phyloP scores from a whole-genome alignment of 2,113 vertebrate genomes.

The Trogon surrucura region DNA sequence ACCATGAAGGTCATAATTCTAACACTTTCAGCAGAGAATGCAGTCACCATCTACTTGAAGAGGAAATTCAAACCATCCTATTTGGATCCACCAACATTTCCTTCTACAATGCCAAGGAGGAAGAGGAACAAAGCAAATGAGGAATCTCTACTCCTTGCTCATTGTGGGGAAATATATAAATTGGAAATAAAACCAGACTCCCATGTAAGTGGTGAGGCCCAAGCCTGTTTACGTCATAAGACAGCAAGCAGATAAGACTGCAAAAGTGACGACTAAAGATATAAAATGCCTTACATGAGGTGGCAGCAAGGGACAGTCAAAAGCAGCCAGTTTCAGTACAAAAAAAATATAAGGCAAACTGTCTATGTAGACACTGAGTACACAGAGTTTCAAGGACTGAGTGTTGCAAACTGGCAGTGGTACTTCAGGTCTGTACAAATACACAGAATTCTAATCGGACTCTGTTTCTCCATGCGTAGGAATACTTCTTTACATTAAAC shows the following conservation, averaged over 20 bases:
- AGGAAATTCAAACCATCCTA: neutral
- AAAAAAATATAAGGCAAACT: neutral
- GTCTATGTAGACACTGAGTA: neutral
- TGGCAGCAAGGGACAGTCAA: neutral
- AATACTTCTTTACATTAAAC: constrained; percentile 6
- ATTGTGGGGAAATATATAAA: neutral
- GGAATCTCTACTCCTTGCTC: neutral
- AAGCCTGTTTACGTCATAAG: neutral
- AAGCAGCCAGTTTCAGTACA: neutral
- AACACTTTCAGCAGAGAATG: neutral
- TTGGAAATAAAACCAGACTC: neutral
- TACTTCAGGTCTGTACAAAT: neutral
- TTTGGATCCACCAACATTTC: neutral
- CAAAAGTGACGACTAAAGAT: neutral
- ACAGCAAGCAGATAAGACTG: neutral
- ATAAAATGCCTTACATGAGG: neutral
- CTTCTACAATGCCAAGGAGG: neutral
- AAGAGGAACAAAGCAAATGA: neutral
- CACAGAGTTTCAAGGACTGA: neutral
- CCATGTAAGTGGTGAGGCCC: neutral
- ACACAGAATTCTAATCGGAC: neutral
- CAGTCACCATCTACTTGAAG: neutral
- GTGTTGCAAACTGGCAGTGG: neutral
- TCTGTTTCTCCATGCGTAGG: neutral
- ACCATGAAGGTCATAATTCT: neutral